Conservation (phyloP, 1,140 invertebrate species). For the Tribolium castaneum region DNA sequence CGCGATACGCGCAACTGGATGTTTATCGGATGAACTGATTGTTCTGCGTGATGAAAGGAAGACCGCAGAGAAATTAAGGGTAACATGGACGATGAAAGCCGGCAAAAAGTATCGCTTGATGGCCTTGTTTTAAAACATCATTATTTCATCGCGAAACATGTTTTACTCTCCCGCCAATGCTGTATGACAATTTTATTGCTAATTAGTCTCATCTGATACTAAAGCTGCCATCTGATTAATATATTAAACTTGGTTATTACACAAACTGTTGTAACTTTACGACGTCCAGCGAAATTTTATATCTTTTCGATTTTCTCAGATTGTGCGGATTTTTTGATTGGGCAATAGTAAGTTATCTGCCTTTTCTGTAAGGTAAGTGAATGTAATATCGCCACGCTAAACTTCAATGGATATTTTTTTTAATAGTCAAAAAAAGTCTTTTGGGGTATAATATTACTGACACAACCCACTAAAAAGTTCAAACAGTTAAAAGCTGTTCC, state of each 20-base stretch:
- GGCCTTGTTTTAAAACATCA: background rate
- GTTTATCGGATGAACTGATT: conserved; percentile 39
- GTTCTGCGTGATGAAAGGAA: conserved; percentile 31
- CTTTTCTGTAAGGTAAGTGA: too few species aligned
- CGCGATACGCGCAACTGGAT: conserved; percentile 36
- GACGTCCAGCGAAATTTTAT: too few species aligned
- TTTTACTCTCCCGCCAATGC: background rate
- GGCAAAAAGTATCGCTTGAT: background rate
- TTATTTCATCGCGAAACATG: conserved; percentile 3
- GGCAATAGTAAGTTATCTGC: too few species aligned
- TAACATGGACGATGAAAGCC: background rate
- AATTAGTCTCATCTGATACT: background rate
- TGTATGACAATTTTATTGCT: conserved; percentile 22
- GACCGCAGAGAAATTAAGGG: conserved; percentile 22
- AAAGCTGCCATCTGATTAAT: background rate
- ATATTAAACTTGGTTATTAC: background rate
- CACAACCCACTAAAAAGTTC: too few species aligned
- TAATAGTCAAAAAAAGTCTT: too few species aligned
- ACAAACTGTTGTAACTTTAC: background rate
- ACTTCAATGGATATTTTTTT: too few species aligned
- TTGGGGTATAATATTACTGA: too few species aligned
- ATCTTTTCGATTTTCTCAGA: too few species aligned
- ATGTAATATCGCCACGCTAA: too few species aligned
- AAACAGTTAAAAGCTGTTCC: too few species aligned
- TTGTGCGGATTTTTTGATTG: too few species aligned